Base-by-base conservation (phyloP, 2,888 invertebrate genomes). In the Andrena chrysosceles region DNA sequence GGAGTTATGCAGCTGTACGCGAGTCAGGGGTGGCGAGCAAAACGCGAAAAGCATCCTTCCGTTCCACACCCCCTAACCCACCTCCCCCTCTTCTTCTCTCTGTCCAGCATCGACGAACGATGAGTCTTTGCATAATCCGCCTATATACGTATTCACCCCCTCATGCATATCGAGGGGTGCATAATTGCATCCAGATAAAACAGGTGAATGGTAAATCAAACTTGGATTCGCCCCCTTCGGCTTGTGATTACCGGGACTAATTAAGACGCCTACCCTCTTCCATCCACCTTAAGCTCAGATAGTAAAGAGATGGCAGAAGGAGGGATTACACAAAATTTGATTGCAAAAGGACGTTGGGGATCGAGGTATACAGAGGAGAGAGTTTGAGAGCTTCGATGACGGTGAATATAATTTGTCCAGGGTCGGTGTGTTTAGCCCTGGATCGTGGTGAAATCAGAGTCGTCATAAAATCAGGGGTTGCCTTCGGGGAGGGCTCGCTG, bases 121-220 rank as follows among this genome's bases (percentile, higher is more conserved):
- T 89, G 89, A 88, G 89, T 86, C 89, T 85, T 83, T 87, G 91
- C 89, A 91, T 91, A 91, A 91, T 91, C 90, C 91, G 85, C 77
- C 89, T 86, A 88, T 88, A 89, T 83, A 87, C 80, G 86, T 81
- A 80, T 85, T 83, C 42, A 48, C 42, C 59, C 87, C 87, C 85
- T 76, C 73, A 83, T 87, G 85, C 83, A 85, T 76, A 83, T 49
- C 80, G 85, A 85, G 88, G 92, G 92, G 92, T 92, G 92, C 92
- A 92, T 92, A 92, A 92, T 92, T 92, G 92, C 92, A 92, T 92
- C 90, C 89, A 90, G 92, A 92, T 92, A 92, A 92, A 92, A 92
- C 91, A 92, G 92, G 91, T 90, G 90, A 92, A 91, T 90, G 90
- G 88, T 91, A 91, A 92, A 92, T 92, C 91, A 90, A 91, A 91